Percentiles rank a stretch among this genome's conserved stretches.
Evolutionary conservation across 2,888 invertebrate genomes (phyloP).

Genomic region (Marasmarcha lunaedactyla): DNA sequence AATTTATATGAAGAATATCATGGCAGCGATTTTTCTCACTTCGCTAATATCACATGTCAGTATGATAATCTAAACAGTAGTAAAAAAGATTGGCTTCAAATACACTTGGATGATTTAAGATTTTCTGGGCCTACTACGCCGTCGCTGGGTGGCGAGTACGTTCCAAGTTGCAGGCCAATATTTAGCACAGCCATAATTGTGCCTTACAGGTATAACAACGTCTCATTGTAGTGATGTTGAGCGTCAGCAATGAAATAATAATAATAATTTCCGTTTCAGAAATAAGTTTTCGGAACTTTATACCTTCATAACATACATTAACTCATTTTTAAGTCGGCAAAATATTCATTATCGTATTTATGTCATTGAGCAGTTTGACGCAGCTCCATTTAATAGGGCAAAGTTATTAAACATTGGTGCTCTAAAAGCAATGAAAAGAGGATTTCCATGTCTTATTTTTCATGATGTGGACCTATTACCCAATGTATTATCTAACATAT

Average conservation of each 20-base stretch:
- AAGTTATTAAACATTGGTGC: constrained; percentile 91
- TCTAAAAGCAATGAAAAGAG: constrained; percentile 77
- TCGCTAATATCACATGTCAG: too few relatives aligned
- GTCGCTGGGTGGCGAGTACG: constrained; percentile 56
- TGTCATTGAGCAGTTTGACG: constrained; percentile 86
- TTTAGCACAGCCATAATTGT: constrained; percentile 85
- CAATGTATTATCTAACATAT: constrained; percentile 82
- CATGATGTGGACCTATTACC: constrained; percentile 94
- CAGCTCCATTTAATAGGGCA: constrained; percentile 85
- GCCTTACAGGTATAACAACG: constrained; percentile 73
- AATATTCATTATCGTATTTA: constrained; percentile 87
- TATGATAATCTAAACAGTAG: too few relatives aligned
- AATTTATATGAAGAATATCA: too few relatives aligned
- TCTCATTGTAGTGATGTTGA: too few relatives aligned
- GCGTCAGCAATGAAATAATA: too few relatives aligned
- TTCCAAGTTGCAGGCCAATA: constrained; percentile 50
- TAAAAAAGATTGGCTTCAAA: too few relatives aligned
- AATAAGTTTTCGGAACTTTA: too few relatives aligned
- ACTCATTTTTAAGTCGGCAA: constrained; percentile 84
- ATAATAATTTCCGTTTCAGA: too few relatives aligned
- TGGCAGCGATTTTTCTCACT: too few relatives aligned
- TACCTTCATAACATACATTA: constrained; percentile 87
- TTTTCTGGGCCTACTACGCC: too few relatives aligned
- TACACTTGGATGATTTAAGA: too few relatives aligned
- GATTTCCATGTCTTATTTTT: constrained; percentile 85